Conservation (phyloP, 2,888 invertebrate genomes). For the Cryptocheilus praepositus region DNA sequence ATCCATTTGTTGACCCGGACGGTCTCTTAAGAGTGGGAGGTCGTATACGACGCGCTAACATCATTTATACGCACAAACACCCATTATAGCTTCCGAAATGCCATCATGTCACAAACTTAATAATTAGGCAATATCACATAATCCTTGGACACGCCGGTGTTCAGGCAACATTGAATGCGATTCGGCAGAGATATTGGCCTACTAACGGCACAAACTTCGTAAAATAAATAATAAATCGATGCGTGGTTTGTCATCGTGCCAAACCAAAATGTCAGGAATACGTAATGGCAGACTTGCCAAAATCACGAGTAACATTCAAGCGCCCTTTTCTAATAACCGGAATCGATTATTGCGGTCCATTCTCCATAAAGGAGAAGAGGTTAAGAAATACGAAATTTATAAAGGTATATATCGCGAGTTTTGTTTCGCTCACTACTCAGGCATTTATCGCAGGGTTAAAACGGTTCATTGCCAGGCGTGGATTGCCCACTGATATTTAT, state of each 20-base stretch:
- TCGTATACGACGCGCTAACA: constrained; percentile 22
- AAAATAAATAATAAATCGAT: constrained; percentile 23
- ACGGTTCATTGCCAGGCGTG: constrained; percentile 1
- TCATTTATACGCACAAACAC: constrained; percentile 30
- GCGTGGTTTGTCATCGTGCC: not conserved
- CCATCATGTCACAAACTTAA: constrained; percentile 27
- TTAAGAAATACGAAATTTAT: constrained; percentile 25
- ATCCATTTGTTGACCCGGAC: not conserved
- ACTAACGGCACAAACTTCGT: constrained; percentile 30
- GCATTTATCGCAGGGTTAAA: constrained; percentile 1
- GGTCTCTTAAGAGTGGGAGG: constrained; percentile 36
- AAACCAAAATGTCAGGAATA: not conserved
- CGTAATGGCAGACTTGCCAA: constrained; percentile 59
- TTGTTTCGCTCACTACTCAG: constrained; percentile 46
- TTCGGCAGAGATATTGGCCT: constrained; percentile 35
- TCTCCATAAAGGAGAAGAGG: constrained; percentile 37
- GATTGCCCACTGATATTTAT: not conserved
- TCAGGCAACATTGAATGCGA: constrained; percentile 29
- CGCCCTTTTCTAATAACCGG: not conserved
- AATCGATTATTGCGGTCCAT: constrained; percentile 55
- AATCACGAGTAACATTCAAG: constrained; percentile 28
- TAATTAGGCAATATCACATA: constrained; percentile 28
- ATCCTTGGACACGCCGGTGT: constrained; percentile 24
- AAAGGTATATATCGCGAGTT: constrained; percentile 35
- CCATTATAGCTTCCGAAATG: constrained; percentile 24